Base-by-base conservation (phyloP, 1,140 invertebrate genomes). In the Drosophila trapezifrons region DNA sequence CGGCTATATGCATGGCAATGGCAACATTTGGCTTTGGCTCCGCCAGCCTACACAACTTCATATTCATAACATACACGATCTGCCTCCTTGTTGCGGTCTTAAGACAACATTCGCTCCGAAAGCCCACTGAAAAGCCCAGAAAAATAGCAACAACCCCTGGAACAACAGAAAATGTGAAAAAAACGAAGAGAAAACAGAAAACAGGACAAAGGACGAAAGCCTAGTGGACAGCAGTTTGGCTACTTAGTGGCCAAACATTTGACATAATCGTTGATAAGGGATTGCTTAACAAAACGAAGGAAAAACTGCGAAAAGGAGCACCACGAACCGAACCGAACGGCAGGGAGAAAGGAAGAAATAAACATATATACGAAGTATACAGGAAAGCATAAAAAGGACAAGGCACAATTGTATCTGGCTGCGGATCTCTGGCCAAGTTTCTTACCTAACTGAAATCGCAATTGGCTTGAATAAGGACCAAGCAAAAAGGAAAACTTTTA, bases 241-340 rank as follows among this genome's bases (percentile, higher is more conserved):
- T 78, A 81, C 83, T 81, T 78, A 81, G 78, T 85, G 82, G 82
- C 59, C 78, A 77, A 77, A 43, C 65, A 69, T 86, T 86, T 87
- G 82, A 86, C 82, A 86, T 87, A 86, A 86, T 78, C 76, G 84
- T 81, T 87, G 83, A 87, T 86, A 67, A 86, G 83, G 83, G 83
- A 87, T 76, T 78, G 70, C 63, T 35, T 22, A 47, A 37, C 56
- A 66, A 76, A 81, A 18, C 69, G 15, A 47, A 54, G 57, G 22
- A 46, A 55, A 32, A 57, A 56, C 45, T 65, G 71, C 27, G 32
- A 75, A 75, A 74, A 75, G 29, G 51, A 71, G 18, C 67, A 51
- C 65, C 20, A 17, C 20, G 8, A 35, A 20, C 15, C 13, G 32
- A 52, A 45, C 2, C 8, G 20, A 22, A 27, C 35, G 4, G 35